These are phyloP conservation scores for Epicampocera succincta DNA, from an alignment of 2,888 invertebrate species.

Conservation along the genomic window DNA sequence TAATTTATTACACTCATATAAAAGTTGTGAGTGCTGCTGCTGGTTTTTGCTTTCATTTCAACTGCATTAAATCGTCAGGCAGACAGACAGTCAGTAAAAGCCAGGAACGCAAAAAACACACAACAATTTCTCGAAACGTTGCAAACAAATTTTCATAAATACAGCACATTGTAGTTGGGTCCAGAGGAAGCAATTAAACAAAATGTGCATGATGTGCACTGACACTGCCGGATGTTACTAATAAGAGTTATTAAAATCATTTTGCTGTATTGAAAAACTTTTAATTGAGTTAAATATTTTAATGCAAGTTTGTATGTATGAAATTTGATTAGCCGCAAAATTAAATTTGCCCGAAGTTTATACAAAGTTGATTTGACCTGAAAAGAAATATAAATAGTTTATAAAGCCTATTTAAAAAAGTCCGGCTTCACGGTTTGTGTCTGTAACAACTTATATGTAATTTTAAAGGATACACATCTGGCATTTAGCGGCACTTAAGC, in stretches of 20 bases:
- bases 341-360: no score
- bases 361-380: no score
- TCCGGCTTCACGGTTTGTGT: no score
- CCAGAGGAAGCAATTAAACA: conserved; percentile 35
- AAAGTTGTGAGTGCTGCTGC: background rate
- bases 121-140: background rate
- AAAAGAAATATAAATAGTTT: no score
- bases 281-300: conserved; percentile 16
- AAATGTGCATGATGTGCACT: conserved; percentile 24
- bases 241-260: conserved; percentile 36
- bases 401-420: no score
- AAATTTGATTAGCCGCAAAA: conserved; percentile 10
- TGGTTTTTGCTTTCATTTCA: background rate
- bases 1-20: background rate
- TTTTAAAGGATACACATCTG: no score
- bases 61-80: conserved; percentile 13
- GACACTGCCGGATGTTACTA: conserved; percentile 25
- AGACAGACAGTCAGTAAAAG: conserved; percentile 14
- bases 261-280: conserved; percentile 6
- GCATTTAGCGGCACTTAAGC: no score
- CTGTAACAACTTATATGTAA: no score
- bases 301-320: background rate
- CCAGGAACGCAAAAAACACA: background rate
- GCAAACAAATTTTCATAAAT: conserved; percentile 7
- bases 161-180: conserved; percentile 2